Percentiles rank a stretch among this genome's conserved stretches.
phyloP scores from a whole-genome alignment of 2,113 vertebrate species.

The Jaculus jaculus region DNA sequence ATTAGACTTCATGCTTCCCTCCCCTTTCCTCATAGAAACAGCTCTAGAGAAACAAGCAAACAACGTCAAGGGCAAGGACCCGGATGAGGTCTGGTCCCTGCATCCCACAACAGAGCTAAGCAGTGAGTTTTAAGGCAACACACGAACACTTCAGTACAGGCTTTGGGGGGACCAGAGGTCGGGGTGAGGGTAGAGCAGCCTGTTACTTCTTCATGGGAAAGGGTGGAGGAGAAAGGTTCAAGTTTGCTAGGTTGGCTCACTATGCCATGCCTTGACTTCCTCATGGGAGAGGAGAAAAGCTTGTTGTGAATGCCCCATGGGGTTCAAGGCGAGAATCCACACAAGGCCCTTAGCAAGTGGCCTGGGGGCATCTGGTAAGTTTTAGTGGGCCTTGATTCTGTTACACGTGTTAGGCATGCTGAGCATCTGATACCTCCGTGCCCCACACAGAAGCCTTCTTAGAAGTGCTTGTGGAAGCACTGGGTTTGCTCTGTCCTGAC shows the following conservation, averaged over 20 bases:
- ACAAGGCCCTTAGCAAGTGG: neutral
- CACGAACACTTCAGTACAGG: neutral
- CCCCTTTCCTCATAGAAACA: too few species aligned
- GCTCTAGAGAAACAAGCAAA: neutral
- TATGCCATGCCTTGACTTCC: neutral
- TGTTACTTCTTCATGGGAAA: neutral
- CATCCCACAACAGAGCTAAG: neutral
- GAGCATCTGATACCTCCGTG: neutral
- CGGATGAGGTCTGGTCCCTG: neutral
- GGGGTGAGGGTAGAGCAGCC: neutral
- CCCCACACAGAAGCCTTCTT: neutral
- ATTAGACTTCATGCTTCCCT: too few species aligned
- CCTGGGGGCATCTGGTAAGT: neutral
- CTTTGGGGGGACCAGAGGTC: neutral
- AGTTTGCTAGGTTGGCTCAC: too few species aligned
- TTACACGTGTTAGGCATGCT: neutral
- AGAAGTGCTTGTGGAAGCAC: neutral
- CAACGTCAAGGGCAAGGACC: too few species aligned
- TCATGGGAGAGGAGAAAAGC: neutral
- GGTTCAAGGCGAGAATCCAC: neutral
- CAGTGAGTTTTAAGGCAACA: neutral
- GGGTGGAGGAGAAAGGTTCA: neutral
- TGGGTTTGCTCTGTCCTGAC: neutral
- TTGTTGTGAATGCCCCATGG: neutral
- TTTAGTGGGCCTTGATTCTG: neutral